Evolutionary conservation across 2,113 vertebrate genomes (phyloP).

Genomic region (Silurus glanis): DNA sequence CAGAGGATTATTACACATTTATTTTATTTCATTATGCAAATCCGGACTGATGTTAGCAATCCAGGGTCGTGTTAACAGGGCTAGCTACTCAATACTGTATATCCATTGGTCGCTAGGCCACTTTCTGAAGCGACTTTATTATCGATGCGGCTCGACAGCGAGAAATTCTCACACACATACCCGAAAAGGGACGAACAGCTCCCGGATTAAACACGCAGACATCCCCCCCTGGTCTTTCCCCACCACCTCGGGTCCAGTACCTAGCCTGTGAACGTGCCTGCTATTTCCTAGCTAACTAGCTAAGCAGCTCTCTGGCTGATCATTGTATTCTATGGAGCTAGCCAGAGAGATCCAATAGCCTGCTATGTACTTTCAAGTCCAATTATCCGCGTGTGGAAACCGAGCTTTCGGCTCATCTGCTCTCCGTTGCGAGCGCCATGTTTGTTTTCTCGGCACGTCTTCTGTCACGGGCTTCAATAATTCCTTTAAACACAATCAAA

Average conservation of each 20-base stretch:
- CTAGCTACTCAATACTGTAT: not conserved
- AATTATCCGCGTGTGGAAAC: not conserved
- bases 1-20: not conserved
- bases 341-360: conserved; percentile 15
- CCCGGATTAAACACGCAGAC: not conserved
- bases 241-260: not conserved
- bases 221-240: not conserved
- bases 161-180: not conserved
- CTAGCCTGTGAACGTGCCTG: not conserved
- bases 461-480: conserved; percentile 27
- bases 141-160: not conserved
- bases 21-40: not conserved
- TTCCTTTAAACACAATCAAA: conserved; percentile 27
- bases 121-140: not conserved
- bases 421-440: not conserved
- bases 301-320: conserved; percentile 55
- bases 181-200: not conserved
- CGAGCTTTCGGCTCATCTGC: not conserved
- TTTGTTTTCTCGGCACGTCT: not conserved
- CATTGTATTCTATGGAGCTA: conserved; percentile 43
- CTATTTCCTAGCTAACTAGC: conserved; percentile 22
- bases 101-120: conserved; percentile 20
- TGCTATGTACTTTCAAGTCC: conserved; percentile 2
- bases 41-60: too few species aligned
- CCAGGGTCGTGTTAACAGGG: not conserved